A percentile compares a stretch with the other conserved stretches of the same genome.
phyloP scores from a whole-genome alignment of 2,888 invertebrate species.

The Zelleria hepariella region DNA sequence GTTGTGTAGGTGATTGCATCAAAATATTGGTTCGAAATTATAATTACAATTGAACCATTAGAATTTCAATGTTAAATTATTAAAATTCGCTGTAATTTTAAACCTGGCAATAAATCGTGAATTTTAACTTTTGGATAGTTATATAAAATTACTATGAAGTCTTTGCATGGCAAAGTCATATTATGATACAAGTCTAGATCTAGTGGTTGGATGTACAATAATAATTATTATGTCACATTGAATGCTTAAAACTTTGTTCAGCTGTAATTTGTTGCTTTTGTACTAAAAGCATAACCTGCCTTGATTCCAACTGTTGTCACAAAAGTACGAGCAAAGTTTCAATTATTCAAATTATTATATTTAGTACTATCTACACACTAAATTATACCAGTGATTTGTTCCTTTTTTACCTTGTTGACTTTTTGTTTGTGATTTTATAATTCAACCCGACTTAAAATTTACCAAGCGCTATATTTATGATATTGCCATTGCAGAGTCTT shows the following conservation, averaged over 20 bases:
- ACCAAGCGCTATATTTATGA: constrained; percentile 2
- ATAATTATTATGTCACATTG: not conserved
- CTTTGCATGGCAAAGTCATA: constrained; percentile 8
- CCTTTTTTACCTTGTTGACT: not conserved
- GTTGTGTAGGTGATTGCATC: constrained; percentile 33
- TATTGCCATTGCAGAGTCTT: constrained; percentile 45
- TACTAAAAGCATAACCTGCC: not conserved
- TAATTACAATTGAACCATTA: constrained; percentile 9
- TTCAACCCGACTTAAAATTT: not conserved
- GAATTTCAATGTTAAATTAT: constrained; percentile 5
- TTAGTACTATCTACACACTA: not conserved
- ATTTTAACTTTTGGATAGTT: constrained; percentile 44
- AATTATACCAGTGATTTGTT: constrained; percentile 10
- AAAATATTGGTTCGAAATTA: constrained; percentile 29
- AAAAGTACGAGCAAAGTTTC: constrained; percentile 10
- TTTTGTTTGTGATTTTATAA: not conserved
- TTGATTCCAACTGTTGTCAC: constrained; percentile 9
- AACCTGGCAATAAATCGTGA: constrained; percentile 56
- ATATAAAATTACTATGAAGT: constrained; percentile 20
- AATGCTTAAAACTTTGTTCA: not conserved
- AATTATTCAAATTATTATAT: constrained; percentile 6
- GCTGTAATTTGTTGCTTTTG: not conserved
- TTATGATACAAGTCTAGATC: not conserved
- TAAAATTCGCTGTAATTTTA: constrained; percentile 3
- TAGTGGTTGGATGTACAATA: constrained; percentile 11